Evolutionary conservation across 2,113 vertebrate species (phyloP).

Genomic region (Symphodus melops): DNA sequence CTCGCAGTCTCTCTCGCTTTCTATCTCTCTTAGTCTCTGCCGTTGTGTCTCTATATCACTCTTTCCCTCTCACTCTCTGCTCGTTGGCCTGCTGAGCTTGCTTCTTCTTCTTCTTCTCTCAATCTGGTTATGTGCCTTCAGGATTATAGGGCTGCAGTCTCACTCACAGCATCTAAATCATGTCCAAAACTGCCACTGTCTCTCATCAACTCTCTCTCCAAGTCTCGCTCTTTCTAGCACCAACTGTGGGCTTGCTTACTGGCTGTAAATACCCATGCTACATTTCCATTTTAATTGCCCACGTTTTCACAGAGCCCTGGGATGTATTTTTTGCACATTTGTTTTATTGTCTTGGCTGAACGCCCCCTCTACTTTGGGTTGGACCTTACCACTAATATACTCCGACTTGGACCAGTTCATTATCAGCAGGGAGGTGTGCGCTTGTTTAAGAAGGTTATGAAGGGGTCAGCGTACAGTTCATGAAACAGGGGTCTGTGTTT

Average conservation of each 20-base stretch:
- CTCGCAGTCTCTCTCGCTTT: conserved; percentile 45
- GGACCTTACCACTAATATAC: conserved; percentile 69
- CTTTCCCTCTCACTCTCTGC: conserved; percentile 46
- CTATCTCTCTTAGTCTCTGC: conserved; percentile 42
- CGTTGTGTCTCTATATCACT: conserved; percentile 46
- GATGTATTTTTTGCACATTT: conserved; percentile 70
- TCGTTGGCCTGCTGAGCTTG: conserved; percentile 46
- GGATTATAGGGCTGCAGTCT: conserved; percentile 75
- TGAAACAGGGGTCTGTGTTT: conserved; percentile 69
- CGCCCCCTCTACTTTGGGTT: conserved; percentile 48
- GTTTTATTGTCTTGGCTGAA: conserved; percentile 73
- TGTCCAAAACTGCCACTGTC: conserved; percentile 63
- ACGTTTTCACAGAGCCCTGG: conserved; percentile 48
- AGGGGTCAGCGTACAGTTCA: conserved; percentile 66
- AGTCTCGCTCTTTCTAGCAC: conserved; percentile 38
- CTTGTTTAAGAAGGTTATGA: conserved; percentile 67
- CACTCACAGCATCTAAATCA: conserved; percentile 77
- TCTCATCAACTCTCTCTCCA: conserved; percentile 53
- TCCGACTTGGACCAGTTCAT: conserved; percentile 70
- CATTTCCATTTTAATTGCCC: conserved; percentile 77
- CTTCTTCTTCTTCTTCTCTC: conserved; percentile 53
- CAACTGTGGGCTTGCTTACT: conserved; percentile 54
- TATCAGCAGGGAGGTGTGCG: conserved; percentile 70
- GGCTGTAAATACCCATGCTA: conserved; percentile 66
- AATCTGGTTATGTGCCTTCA: conserved; percentile 59